phyloP scores from a whole-genome alignment of 2,113 vertebrate species.

The Hiodon alosoides region DNA sequence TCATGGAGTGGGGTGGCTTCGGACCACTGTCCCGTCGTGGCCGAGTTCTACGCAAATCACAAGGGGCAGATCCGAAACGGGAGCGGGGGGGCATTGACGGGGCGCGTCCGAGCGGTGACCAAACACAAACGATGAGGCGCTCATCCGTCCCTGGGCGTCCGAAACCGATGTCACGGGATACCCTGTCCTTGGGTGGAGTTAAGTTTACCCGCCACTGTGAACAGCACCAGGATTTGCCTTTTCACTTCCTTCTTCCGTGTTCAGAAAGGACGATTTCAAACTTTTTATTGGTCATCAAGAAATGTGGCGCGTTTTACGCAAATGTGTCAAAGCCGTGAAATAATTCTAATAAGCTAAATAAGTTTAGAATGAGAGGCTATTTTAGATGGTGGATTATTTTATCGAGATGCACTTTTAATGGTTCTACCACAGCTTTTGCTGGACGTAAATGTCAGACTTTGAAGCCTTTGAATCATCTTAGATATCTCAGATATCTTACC shows the following conservation, averaged over 20 bases:
- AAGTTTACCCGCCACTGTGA: constrained; percentile 20
- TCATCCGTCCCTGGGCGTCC: not conserved
- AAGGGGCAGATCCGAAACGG: constrained; percentile 66
- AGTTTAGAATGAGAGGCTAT: no score
- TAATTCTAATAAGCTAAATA: no score
- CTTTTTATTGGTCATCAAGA: constrained; percentile 15
- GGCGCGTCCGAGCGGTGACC: constrained; percentile 60
- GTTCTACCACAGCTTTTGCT: no score
- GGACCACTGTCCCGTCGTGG: constrained; percentile 81
- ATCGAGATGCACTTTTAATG: no score
- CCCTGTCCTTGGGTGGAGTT: not conserved
- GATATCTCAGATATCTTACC: no score
- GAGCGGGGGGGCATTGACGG: constrained; percentile 60
- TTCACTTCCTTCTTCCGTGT: constrained; percentile 23
- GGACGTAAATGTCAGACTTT: no score
- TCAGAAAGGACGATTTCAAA: constrained; percentile 6
- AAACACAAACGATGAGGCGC: constrained; percentile 83
- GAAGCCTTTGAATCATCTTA: no score
- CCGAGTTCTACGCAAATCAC: constrained; percentile 73
- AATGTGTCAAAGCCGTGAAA: constrained; percentile 12
- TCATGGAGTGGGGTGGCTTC: constrained; percentile 93
- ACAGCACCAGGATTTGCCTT: constrained; percentile 23
- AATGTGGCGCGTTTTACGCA: not conserved
- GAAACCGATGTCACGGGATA: constrained; percentile 3
- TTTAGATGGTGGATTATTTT: no score